phyloP scores from a whole-genome alignment of 2,888 invertebrate species.

The Calameuta idolon region DNA sequence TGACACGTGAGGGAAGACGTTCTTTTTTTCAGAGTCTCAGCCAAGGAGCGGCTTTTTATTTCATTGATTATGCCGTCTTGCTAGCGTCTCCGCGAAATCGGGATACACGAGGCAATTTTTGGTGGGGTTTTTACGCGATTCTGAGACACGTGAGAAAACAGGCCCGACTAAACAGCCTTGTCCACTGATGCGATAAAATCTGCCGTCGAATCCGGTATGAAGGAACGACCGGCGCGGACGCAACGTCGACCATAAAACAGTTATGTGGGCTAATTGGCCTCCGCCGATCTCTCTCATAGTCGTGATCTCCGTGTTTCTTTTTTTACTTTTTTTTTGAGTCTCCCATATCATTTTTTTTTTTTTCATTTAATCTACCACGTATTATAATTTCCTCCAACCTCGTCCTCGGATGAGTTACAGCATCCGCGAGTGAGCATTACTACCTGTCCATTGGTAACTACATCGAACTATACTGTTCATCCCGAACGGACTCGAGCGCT shows the following conservation, averaged over 20 bases:
- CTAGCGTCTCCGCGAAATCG: not conserved
- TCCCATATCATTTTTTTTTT: not conserved
- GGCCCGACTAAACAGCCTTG: slow-evolving; percentile 44
- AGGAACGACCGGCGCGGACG: slow-evolving; percentile 30
- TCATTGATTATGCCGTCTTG: not conserved
- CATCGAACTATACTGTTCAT: slow-evolving; percentile 24
- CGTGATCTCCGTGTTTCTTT: not conserved
- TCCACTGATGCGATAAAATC: slow-evolving; percentile 46
- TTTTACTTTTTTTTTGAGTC: not conserved
- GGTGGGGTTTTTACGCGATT: slow-evolving; percentile 18
- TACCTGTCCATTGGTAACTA: slow-evolving; percentile 58
- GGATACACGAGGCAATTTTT: not conserved
- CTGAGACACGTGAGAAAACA: slow-evolving; percentile 49
- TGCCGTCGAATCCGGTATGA: slow-evolving; percentile 20
- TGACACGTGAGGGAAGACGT: not conserved
- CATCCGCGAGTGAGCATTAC: slow-evolving; percentile 57
- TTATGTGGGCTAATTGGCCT: slow-evolving; percentile 57
- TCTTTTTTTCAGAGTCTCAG: not conserved
- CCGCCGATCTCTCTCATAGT: slow-evolving; percentile 27
- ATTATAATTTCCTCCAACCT: slow-evolving; percentile 45
- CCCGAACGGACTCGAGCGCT: not conserved
- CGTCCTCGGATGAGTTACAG: slow-evolving; percentile 55
- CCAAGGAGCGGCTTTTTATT: not conserved
- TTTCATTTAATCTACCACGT: slow-evolving; percentile 17
- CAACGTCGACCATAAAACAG: slow-evolving; percentile 45